Evolutionary conservation across 2,888 invertebrate genomes (phyloP).

Genomic region (Metallyticus violacea): DNA sequence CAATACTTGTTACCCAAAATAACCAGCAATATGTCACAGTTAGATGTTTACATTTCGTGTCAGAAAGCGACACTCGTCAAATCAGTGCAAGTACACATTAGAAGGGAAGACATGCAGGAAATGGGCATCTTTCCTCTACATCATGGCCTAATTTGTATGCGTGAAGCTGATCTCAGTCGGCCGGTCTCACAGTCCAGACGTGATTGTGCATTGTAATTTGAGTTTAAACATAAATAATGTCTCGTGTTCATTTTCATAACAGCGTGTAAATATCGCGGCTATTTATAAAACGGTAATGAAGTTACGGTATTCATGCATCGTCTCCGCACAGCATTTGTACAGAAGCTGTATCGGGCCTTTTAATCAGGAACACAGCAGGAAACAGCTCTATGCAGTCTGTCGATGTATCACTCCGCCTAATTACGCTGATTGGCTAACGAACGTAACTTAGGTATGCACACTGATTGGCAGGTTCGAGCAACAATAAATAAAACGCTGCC

Average conservation of each 20-base stretch:
- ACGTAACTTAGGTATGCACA: too few relatives aligned
- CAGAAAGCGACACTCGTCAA: too few relatives aligned
- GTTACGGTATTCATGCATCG: too few relatives aligned
- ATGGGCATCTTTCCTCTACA: too few relatives aligned
- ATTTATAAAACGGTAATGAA: neutral
- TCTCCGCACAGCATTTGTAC: neutral
- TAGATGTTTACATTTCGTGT: too few relatives aligned
- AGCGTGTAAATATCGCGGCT: neutral
- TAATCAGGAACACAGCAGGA: neutral
- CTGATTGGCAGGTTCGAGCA: neutral
- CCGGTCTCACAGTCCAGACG: neutral
- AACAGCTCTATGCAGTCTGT: neutral
- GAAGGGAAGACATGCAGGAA: too few relatives aligned
- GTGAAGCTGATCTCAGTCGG: neutral
- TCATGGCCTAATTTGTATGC: neutral
- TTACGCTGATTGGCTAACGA: too few relatives aligned
- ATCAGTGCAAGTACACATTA: too few relatives aligned
- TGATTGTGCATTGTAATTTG: neutral
- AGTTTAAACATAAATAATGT: neutral
- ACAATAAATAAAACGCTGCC: neutral
- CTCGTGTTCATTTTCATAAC: too few relatives aligned
- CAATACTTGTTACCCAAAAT: too few relatives aligned
- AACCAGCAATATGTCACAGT: too few relatives aligned
- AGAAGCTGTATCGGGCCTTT: neutral
- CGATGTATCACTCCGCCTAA: neutral